These are phyloP conservation scores for Piezodorus guildinii DNA, from an alignment of 1,140 invertebrate genomes.

Conservation along the genomic window DNA sequence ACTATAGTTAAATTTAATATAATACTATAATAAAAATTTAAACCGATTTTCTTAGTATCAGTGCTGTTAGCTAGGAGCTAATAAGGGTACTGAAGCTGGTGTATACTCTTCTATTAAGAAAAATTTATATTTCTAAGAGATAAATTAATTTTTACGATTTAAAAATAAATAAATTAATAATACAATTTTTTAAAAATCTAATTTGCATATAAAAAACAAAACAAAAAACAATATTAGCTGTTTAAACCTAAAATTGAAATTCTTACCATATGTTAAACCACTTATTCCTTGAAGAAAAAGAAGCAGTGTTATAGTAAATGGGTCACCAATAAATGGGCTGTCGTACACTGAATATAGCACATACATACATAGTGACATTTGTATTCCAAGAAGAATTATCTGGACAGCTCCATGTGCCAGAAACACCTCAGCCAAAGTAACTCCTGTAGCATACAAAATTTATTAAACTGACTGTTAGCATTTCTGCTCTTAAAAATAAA, in stretches of 20 bases:
- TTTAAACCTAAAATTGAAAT: neutral
- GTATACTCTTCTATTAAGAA: no score
- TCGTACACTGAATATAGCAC: constrained; percentile 23
- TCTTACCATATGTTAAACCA: constrained; percentile 27
- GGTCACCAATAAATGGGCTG: constrained; percentile 26
- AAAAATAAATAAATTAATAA: no score
- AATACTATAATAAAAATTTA: no score
- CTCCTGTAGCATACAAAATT: constrained; percentile 20
- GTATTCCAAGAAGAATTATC: constrained; percentile 22
- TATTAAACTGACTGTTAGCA: neutral
- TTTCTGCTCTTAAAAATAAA: neutral
- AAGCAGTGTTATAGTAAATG: constrained; percentile 17
- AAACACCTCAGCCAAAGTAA: constrained; percentile 26
- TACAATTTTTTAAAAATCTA: no score
- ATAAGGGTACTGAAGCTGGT: no score
- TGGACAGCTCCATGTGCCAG: constrained; percentile 25
- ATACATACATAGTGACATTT: constrained; percentile 23
- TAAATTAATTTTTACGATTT: no score
- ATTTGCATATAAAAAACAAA: no score
- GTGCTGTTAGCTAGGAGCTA: no score
- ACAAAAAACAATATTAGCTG: no score
- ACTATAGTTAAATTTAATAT: no score
- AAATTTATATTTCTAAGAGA: no score
- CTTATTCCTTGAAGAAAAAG: constrained; percentile 25
- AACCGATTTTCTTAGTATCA: no score